Base-by-base conservation (phyloP, 2,113 vertebrate genomes). In the Brienomyrus longianalis region DNA sequence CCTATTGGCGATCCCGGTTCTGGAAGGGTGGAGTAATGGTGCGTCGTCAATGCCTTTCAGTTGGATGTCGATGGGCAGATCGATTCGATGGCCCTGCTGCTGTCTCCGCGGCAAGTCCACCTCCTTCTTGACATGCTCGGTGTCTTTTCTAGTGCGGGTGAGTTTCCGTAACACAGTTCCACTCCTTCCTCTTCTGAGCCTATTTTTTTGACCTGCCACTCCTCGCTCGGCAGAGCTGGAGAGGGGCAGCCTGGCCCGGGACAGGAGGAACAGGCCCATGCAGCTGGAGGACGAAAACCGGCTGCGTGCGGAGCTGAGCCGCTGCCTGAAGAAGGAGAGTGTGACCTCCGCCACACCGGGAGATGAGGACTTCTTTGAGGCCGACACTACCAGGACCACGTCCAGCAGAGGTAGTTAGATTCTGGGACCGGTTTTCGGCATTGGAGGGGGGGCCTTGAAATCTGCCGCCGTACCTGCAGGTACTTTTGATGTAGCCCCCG, bases 211-310 rank as follows among this genome's bases (percentile, higher is more conserved):
- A 70, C 62, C 62, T 13, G n/a, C n/a, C n/a, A 10, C n/a, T 70
- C 62, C n/a, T 23, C n/a, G 66, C 92, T 0, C 92, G 98, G 97
- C 96, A 92, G 96, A 95, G 88, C 95, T 96, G 85, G 96, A 96
- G 92, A 97, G 97, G 95, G 93, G 96, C 80, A 95, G 95, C 39
- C 92, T 96, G 90, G 93, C 94, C 74, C 98, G 98, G 94, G 98
- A 98, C 31, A 96, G 97, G 93, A 98, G 97, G 93, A 99, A 96
- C 93, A 96, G 98, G 5, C 98, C 98, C 1, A 98, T 99, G 95
- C 98, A 99, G 43, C 98, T 98, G 92, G 98, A 99, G 90, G 98
- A 99, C 23, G 98, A 99, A 90, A 98, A 98, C 93, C 97, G 97
- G 7, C 97, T 99, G 91, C 98, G 98, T 87, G 97, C 99, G 97